A percentile compares a stretch with the other conserved stretches of the same genome.
phyloP scores from a whole-genome alignment of 2,888 invertebrate genomes.

The Pterostichus madidus region DNA sequence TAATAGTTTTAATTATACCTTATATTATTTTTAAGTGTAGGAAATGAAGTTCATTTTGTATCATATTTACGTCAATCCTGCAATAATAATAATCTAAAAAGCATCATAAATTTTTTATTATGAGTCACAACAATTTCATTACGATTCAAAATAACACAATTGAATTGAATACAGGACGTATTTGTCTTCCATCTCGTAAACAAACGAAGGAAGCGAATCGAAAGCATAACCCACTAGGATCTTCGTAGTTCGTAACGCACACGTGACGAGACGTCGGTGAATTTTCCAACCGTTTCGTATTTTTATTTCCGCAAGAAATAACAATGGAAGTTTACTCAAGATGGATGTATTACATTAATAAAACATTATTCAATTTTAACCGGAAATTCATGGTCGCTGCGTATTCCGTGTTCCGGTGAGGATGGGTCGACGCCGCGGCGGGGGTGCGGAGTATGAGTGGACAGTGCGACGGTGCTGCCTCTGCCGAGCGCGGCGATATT shows the following conservation, averaged over 20 bases:
- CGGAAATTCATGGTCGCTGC: constrained; percentile 65
- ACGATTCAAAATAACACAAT: constrained; percentile 52
- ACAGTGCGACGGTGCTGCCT: constrained; percentile 25
- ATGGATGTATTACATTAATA: constrained; percentile 67
- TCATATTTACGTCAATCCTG: background rate
- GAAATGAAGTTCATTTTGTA: too few relatives aligned
- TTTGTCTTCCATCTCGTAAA: constrained; percentile 54
- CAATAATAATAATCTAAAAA: constrained; percentile 8
- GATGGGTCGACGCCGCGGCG: background rate
- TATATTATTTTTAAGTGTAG: too few relatives aligned
- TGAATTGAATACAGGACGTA: constrained; percentile 34
- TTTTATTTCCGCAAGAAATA: constrained; percentile 65
- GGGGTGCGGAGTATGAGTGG: background rate
- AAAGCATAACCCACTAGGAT: background rate
- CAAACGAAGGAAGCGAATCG: constrained; percentile 40
- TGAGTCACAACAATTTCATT: constrained; percentile 18
- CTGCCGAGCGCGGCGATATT: constrained; percentile 5
- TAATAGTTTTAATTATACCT: too few relatives aligned
- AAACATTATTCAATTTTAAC: constrained; percentile 67
- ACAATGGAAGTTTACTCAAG: constrained; percentile 66
- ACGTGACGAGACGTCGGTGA: constrained; percentile 31
- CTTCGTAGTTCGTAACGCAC: background rate
- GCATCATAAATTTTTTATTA: constrained; percentile 20
- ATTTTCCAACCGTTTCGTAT: constrained; percentile 56
- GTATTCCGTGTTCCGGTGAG: constrained; percentile 55